phyloP scores from a whole-genome alignment of 2,797 vertebrate species.

The Protonibea diacanthus region DNA sequence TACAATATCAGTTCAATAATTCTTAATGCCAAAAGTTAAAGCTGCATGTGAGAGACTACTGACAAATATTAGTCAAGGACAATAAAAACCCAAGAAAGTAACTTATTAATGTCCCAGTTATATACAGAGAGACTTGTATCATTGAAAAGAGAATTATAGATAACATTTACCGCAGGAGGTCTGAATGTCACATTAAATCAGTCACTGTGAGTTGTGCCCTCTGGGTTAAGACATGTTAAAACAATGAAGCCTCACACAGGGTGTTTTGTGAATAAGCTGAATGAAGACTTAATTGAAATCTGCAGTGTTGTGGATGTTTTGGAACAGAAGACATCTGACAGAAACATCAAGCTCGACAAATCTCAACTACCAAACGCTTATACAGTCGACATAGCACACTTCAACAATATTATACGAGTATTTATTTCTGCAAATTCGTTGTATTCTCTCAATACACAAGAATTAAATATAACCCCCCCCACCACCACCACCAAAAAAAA shows the following conservation, averaged over 20 bases:
- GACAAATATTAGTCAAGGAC: neutral
- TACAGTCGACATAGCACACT: too few relatives aligned
- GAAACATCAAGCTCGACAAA: neutral
- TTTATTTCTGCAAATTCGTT: neutral
- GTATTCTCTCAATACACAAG: neutral
- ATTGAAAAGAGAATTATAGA: slow-evolving; percentile 3
- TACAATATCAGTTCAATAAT: neutral
- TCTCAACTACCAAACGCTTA: neutral
- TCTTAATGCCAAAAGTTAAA: neutral
- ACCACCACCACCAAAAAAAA: too few relatives aligned
- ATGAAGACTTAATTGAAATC: neutral
- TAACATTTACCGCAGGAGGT: neutral
- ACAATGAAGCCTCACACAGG: slow-evolving; percentile 13
- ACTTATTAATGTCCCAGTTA: neutral
- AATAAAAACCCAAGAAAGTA: neutral
- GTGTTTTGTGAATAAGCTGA: neutral
- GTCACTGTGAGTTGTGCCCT: neutral
- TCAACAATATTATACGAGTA: too few relatives aligned
- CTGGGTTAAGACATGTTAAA: slow-evolving; percentile 23
- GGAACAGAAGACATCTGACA: neutral
- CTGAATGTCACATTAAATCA: neutral
- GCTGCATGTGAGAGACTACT: neutral
- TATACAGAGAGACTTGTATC: neutral
- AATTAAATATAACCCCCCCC: too few relatives aligned
- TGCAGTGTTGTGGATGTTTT: neutral